Evolutionary conservation across 1,140 invertebrate species (phyloP), one percentile per base, ranked within the genome.

Genomic region (Leptinotarsa undecemlineata): DNA sequence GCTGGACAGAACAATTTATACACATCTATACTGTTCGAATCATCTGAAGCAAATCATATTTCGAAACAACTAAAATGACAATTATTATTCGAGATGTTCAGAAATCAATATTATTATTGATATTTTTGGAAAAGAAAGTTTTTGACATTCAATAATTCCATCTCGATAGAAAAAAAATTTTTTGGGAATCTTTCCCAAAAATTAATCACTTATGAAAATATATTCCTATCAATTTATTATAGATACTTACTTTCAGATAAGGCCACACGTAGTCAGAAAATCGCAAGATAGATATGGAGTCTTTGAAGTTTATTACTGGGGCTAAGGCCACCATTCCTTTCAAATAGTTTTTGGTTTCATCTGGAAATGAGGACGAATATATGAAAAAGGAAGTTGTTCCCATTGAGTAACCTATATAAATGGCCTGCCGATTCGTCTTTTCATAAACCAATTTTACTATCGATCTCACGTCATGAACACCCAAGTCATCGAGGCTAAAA

Each of bases 401-500:
- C 73, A 74, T 74, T 6, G 73, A 74, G 33, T 74, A 74, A n/a
- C 73, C 73, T 23, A 74, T 57, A 61, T 74, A 74, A 47, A 74
- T 74, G 20, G 66, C 66, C 48, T 69, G 48, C 0, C 48, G 48
- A 14, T 69, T 69, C 17, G 73, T 74, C 6, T 60, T 21, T 26
- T 68, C 17, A 20, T 42, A 11, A 15, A 74, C 66, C 11, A 68
- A 5, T n/a, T 69, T 20, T 0, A 74, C 17, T 14, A 48, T 20
- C 8, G 73, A 19, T 33, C 62, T 48, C 15, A 74, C 48, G 51
- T 74, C 73, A 19, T 74, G 70, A n/a, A 68, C 19, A 47, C 73
- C 73, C 42, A 74, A 20, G 15, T 74, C 21, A 62, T 74, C 19
- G 11, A 74, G 19, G n/a, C 73, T 74, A 23, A 26, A 70, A 74